Evolutionary conservation across 2,113 vertebrate genomes (phyloP).

Genomic region (Crypturellus undulatus): DNA sequence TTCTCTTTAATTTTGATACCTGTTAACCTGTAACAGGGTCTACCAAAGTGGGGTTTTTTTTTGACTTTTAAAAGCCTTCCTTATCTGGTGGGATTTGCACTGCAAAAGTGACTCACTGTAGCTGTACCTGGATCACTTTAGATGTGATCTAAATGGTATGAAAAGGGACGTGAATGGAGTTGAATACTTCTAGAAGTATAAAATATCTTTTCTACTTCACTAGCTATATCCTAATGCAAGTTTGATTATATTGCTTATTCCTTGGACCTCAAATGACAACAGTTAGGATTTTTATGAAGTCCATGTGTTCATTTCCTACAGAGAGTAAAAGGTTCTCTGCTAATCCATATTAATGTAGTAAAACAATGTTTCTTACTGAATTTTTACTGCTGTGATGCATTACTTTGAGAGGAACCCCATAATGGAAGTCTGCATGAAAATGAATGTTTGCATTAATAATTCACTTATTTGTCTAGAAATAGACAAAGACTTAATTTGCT

Average conservation of each 20-base stretch:
- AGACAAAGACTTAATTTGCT: neutral
- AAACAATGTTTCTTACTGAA: neutral
- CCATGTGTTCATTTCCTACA: neutral
- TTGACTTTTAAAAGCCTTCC: neutral
- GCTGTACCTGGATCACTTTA: neutral
- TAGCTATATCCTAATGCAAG: neutral
- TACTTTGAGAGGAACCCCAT: neutral
- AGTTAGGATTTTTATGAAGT: neutral
- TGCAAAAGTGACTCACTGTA: neutral
- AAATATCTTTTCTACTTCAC: neutral
- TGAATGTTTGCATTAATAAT: neutral
- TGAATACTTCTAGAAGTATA: neutral
- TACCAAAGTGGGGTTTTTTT: neutral
- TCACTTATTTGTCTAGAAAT: neutral
- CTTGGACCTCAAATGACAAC: neutral
- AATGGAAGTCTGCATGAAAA: neutral
- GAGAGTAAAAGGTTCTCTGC: neutral
- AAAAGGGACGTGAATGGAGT: neutral
- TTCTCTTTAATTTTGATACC: neutral
- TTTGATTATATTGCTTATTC: neutral
- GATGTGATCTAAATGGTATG: neutral
- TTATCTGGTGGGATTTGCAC: neutral
- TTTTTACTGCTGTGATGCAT: neutral
- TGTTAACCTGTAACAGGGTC: neutral
- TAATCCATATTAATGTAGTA: neutral